A percentile compares a stretch with the other conserved stretches of the same genome.
These are phyloP conservation scores for Nansenia antarctica DNA, from an alignment of 2,113 vertebrate species.

Conservation along the genomic window DNA sequence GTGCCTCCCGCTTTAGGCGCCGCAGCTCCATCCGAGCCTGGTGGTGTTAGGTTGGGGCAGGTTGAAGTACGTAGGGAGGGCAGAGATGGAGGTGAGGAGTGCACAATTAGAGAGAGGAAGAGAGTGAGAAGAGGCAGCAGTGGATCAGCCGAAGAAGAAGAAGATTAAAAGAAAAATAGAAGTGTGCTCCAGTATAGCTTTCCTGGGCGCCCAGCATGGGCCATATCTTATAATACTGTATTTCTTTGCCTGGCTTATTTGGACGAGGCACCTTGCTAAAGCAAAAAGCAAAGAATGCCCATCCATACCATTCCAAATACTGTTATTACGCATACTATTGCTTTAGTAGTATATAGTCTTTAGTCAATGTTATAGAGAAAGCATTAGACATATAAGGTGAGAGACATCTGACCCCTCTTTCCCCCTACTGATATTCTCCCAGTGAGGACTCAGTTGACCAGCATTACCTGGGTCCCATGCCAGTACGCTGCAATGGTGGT, in stretches of 20 bases:
- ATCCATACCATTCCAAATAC: neutral
- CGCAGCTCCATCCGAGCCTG: conserved; percentile 95
- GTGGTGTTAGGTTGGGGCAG: conserved; percentile 55
- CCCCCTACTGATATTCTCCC: too few relatives aligned
- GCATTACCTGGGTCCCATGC: conserved; percentile 91
- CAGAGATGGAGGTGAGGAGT: conserved; percentile 49
- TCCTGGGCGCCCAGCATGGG: neutral
- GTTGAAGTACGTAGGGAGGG: conserved; percentile 66
- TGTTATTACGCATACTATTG: neutral
- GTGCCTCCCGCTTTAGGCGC: conserved; percentile 93
- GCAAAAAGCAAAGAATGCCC: neutral
- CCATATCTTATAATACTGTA: neutral
- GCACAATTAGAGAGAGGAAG: neutral
- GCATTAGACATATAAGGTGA: too few relatives aligned
- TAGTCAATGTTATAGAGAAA: too few relatives aligned
- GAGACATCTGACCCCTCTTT: too few relatives aligned
- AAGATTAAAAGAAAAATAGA: neutral
- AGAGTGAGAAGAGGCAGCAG: conserved; percentile 22
- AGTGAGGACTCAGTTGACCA: neutral
- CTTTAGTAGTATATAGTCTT: neutral
- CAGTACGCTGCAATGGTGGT: conserved; percentile 93
- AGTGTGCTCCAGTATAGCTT: conserved; percentile 5
- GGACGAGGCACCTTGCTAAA: neutral
- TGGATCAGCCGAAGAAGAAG: conserved; percentile 50
- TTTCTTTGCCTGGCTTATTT: neutral